These are phyloP conservation scores for Pseudocheirus occidentalis DNA, from an alignment of 2,797 vertebrate species.

Conservation along the genomic window DNA sequence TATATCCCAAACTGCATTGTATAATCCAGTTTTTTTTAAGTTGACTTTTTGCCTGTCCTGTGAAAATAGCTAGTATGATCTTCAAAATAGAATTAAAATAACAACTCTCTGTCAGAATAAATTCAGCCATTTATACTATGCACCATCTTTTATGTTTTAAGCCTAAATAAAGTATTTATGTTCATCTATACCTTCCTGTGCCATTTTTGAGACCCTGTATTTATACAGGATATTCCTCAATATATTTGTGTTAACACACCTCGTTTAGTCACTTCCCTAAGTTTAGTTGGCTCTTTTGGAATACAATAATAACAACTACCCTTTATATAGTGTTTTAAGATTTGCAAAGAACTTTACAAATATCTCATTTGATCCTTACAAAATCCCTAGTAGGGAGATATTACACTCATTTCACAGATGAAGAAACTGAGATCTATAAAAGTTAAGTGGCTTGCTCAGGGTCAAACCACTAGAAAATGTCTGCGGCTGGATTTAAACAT, in stretches of 20 bases:
- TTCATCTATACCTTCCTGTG: constrained; percentile 9
- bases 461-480: neutral
- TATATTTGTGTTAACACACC: neutral
- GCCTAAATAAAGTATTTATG: constrained; percentile 17
- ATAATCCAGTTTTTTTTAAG: constrained; percentile 14
- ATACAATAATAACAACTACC: neutral
- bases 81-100: constrained; percentile 46
- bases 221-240: neutral
- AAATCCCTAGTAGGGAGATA: neutral
- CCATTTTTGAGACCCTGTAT: neutral
- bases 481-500: neutral
- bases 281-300: neutral
- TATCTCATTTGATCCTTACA: neutral
- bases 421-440: neutral
- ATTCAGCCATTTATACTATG: constrained; percentile 25
- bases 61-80: constrained; percentile 32
- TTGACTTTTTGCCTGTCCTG: constrained; percentile 8
- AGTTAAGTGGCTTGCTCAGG: neutral
- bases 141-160: neutral
- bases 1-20: constrained; percentile 39
- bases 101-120: constrained; percentile 17
- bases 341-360: neutral
- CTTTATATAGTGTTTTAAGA: neutral
- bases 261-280: neutral
- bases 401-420: neutral